phyloP scores from a whole-genome alignment of 2,797 vertebrate species.

The Octomys mimax region DNA sequence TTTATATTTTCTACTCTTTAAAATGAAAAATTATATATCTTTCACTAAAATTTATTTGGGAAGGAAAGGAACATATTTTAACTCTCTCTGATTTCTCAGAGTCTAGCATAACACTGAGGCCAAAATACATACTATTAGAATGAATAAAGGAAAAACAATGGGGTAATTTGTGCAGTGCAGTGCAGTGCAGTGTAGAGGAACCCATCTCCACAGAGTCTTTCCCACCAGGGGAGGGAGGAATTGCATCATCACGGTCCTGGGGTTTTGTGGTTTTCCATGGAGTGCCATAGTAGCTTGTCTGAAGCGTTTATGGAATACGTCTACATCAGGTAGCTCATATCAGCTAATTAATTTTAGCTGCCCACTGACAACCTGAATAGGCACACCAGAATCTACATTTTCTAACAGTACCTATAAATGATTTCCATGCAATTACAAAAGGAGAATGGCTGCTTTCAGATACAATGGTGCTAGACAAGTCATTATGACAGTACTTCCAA shows the following conservation, averaged over 20 bases:
- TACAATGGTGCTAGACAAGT: not conserved
- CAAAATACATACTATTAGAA: not conserved
- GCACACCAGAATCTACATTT: not conserved
- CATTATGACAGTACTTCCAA: not conserved
- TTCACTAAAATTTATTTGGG: not conserved
- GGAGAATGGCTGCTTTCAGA: not conserved
- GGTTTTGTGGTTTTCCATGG: not conserved
- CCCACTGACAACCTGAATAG: not conserved
- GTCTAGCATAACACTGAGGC: not conserved
- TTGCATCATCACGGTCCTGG: not conserved
- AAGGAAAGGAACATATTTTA: not conserved
- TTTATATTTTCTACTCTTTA: not conserved
- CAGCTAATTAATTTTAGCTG: not conserved
- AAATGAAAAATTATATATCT: not conserved
- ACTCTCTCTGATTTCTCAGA: conserved; percentile 11
- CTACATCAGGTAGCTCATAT: not conserved
- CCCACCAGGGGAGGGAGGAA: not conserved
- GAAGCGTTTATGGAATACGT: not conserved
- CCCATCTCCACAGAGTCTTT: not conserved
- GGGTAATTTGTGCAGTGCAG: not conserved
- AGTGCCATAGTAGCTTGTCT: not conserved
- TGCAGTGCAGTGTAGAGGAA: too few relatives aligned
- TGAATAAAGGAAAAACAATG: not conserved
- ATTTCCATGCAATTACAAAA: not conserved
- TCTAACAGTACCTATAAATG: not conserved